Percentiles rank a stretch among this genome's conserved stretches.
These are phyloP conservation scores for Trichechus manatus DNA, from an alignment of 2,113 vertebrate species.

Conservation along the genomic window DNA sequence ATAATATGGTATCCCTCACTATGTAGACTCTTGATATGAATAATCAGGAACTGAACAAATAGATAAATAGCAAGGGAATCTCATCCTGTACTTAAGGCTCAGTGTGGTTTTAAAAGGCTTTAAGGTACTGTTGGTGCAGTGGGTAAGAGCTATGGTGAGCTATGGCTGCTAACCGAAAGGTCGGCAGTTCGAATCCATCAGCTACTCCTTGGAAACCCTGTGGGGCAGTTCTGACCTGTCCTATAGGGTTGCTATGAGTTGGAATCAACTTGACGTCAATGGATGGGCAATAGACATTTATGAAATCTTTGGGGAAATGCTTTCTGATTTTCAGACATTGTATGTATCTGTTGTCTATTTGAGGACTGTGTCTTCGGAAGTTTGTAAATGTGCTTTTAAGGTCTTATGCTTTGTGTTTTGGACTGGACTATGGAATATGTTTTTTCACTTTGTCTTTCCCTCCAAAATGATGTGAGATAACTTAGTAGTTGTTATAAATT, in stretches of 20 bases:
- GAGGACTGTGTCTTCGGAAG: not conserved
- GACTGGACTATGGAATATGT: not conserved
- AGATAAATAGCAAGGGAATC: not conserved
- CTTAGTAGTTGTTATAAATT: not conserved
- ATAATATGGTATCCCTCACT: not conserved
- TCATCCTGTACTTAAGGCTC: not conserved
- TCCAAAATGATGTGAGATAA: not conserved
- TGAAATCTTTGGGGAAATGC: not conserved
- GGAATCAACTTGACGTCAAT: no score
- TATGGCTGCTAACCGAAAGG: no score
- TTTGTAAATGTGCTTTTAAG: not conserved
- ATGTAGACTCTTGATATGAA: not conserved
- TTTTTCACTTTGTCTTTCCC: not conserved
- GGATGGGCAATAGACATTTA: not conserved
- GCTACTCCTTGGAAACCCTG: no score
- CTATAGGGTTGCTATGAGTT: no score
- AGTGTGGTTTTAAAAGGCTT: not conserved
- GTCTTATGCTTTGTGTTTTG: not conserved
- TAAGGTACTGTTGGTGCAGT: not conserved
- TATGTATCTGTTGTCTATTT: slow-evolving; percentile 1
- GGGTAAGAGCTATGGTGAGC: no score
- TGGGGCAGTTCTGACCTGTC: no score
- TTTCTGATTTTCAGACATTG: slow-evolving; percentile 28
- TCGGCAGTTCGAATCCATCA: no score
- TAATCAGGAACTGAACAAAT: not conserved